Evolutionary conservation across 92 coral and sea anemone species (phyloP).

Genomic region (Virgularia gustaviana): DNA sequence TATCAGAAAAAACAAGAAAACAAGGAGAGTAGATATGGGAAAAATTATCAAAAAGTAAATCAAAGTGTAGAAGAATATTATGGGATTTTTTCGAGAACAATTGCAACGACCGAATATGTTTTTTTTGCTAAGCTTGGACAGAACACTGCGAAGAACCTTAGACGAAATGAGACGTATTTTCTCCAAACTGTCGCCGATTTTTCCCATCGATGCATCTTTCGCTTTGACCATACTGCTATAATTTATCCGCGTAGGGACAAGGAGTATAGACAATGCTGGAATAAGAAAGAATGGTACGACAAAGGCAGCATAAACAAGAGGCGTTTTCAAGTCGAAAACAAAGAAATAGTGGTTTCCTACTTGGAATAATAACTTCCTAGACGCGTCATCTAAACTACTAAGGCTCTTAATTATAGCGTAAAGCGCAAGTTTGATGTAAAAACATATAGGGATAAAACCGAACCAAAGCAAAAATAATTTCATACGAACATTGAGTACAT

Average conservation of each 20-base stretch:
- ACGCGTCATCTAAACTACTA: constrained; percentile 36
- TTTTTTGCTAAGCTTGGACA: not conserved
- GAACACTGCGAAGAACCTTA: not conserved
- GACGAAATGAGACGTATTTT: not conserved
- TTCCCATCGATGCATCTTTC: not conserved
- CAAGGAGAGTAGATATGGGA: constrained; percentile 21
- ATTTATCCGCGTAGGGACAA: not conserved
- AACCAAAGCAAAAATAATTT: constrained; percentile 33
- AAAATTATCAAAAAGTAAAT: constrained; percentile 6
- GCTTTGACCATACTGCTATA: not conserved
- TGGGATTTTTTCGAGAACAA: not conserved
- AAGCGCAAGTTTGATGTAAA: constrained; percentile 40
- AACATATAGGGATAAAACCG: constrained; percentile 46
- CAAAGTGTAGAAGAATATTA: constrained; percentile 17
- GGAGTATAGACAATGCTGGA: constrained; percentile 15
- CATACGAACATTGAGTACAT: constrained; percentile 11
- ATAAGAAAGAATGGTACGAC: constrained; percentile 40
- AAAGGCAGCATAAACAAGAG: constrained; percentile 43
- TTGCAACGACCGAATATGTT: not conserved
- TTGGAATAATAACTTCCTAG: constrained; percentile 45
- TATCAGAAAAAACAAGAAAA: not conserved
- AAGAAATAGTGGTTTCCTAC: constrained; percentile 29
- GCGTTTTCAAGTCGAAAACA: constrained; percentile 38
- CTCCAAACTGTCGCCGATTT: not conserved
- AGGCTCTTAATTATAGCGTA: constrained; percentile 45